phyloP scores from a whole-genome alignment of 1,140 invertebrate species.

The Melanaphis sacchari region DNA sequence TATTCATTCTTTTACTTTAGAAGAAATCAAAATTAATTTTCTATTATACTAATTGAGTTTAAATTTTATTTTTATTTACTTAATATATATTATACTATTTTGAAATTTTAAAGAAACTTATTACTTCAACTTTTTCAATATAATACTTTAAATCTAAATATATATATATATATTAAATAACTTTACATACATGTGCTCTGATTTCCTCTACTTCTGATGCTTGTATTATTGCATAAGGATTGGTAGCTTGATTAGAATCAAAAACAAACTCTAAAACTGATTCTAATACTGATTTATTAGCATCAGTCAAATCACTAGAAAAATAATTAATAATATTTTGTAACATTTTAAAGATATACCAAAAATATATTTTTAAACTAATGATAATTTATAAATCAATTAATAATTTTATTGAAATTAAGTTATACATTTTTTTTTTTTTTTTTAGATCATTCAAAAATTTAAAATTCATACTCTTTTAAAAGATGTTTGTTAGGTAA shows the following conservation, averaged over 20 bases:
- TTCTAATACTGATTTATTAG: conserved; percentile 51
- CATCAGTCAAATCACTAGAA: conserved; percentile 38
- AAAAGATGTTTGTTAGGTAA: conserved; percentile 46
- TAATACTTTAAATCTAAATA: not conserved
- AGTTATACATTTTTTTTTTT: not conserved
- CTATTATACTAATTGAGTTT: no score
- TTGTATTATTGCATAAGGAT: conserved; percentile 50
- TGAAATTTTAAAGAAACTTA: not conserved
- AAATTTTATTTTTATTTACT: no score
- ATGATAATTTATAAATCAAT: not conserved
- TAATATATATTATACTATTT: no score
- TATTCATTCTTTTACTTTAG: no score
- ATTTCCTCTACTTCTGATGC: conserved; percentile 56
- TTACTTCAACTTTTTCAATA: not conserved
- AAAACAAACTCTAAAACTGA: conserved; percentile 51
- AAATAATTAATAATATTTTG: not conserved
- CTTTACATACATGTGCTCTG: conserved; percentile 45
- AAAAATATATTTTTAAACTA: not conserved
- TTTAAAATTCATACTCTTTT: conserved; percentile 20
- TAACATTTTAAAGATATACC: not conserved
- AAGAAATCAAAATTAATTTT: no score
- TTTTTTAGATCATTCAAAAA: not conserved
- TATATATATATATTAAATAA: conserved; percentile 53
- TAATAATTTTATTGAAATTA: not conserved
- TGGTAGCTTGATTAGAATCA: conserved; percentile 26